Conservation (phyloP, 2,113 vertebrate species). For the Tinamus guttatus region DNA sequence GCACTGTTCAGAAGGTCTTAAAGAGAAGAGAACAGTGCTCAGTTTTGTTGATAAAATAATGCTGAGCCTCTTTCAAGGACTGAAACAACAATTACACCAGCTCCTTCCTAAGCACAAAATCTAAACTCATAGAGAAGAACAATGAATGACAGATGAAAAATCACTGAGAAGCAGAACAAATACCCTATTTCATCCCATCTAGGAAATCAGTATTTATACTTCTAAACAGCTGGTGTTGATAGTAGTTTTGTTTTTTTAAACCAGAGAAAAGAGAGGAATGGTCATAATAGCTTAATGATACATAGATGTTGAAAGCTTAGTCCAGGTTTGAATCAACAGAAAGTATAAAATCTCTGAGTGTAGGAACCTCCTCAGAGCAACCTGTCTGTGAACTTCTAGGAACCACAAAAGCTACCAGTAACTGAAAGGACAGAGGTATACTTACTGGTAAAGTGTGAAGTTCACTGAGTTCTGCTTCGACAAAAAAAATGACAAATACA, state of each 20-base stretch:
- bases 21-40: background rate
- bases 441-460: background rate
- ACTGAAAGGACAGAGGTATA: background rate
- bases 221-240: background rate
- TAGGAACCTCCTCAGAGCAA: background rate
- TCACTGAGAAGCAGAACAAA: background rate
- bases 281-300: background rate
- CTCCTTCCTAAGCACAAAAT: background rate
- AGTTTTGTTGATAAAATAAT: background rate
- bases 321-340: background rate
- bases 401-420: background rate
- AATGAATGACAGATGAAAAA: background rate
- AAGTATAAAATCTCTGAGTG: slow-evolving; percentile 2
- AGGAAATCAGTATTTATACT: slow-evolving; percentile 12
- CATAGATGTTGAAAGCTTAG: background rate
- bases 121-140: background rate
- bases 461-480: background rate
- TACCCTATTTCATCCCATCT: background rate
- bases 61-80: background rate
- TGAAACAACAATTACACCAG: background rate
- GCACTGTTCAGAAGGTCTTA: background rate
- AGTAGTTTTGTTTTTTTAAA: background rate
- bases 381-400: background rate
- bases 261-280: slow-evolving; percentile 32
- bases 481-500: background rate